phyloP scores from a whole-genome alignment of 1,140 invertebrate species.

The Chelonus insularis region DNA sequence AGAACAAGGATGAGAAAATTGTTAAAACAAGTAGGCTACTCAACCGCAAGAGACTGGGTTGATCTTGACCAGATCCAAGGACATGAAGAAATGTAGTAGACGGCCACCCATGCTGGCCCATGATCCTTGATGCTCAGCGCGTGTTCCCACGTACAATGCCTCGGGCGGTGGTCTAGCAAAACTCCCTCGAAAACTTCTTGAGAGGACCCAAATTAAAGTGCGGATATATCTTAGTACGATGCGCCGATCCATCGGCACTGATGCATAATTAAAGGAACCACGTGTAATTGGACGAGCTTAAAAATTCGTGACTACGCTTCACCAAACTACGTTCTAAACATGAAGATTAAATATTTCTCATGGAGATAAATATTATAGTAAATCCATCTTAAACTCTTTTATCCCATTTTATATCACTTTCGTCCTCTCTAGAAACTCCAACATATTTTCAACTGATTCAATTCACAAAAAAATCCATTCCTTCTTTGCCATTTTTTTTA shows the following conservation, averaged over 20 bases:
- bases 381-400: too few species aligned
- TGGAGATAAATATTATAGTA: too few species aligned
- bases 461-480: too few species aligned
- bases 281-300: constrained; percentile 46
- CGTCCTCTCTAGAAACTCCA: too few species aligned
- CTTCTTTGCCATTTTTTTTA: too few species aligned
- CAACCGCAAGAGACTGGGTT: constrained; percentile 24
- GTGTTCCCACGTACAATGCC: constrained; percentile 52
- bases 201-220: constrained; percentile 50
- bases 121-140: constrained; percentile 28
- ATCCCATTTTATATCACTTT: too few species aligned
- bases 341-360: neutral
- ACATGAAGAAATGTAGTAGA: constrained; percentile 39
- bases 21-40: constrained; percentile 17
- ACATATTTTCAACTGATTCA: too few species aligned
- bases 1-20: constrained; percentile 18
- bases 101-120: constrained; percentile 46
- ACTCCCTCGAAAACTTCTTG: constrained; percentile 28
- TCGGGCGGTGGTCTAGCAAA: constrained; percentile 45
- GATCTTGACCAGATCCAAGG: constrained; percentile 38
- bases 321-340: too few species aligned
- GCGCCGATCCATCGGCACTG: constrained; percentile 32
- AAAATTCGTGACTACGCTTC: constrained; percentile 6
- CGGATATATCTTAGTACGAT: constrained; percentile 22
- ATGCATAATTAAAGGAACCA: constrained; percentile 54